Evolutionary conservation across 2,113 vertebrate species (phyloP), one percentile per base, ranked within the genome.

Genomic region (Zapus hudsonius): DNA sequence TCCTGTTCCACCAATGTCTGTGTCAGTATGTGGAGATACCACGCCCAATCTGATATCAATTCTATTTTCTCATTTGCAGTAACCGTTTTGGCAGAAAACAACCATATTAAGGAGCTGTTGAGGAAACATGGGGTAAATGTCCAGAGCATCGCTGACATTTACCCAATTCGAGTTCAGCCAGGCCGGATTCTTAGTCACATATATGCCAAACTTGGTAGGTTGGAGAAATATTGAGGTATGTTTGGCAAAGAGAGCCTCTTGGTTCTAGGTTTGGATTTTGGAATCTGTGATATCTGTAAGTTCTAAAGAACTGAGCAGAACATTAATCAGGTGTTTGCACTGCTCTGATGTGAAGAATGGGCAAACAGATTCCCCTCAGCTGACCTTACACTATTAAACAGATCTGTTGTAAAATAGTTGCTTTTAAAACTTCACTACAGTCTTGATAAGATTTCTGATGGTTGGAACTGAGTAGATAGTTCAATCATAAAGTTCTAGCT

Each of bases 111-210:
- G 98, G 97, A 97, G 73, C 94, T 99, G 86, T 95, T 99, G 92
- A 98, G 74, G 88, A 98, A 98, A 69, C 98, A 98, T 64, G 99
- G 98, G 61, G 95, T 99, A 36, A 87, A 69, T 5, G 98, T 99
- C 61, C 98, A 99, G 97, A 99, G 98, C 4, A 98, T 99, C 64
- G 97, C 98, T 27, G 99, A 99, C 11, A 98, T 99, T 88, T 92
- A 98, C 80, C 99, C 99, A 0, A 99, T 99, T 95, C 98, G 98
- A 87, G 98, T 99, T 87, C 98, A 99, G 95, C 99, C 99, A 31
- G 99, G 99, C 96, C 99, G 99, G 78, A 99, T 99, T 97, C 98
- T 99, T 78, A 99, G 99, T 97, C 99, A 99, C 59, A 97, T 99
- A 89, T 99, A 99, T 52, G 99, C 99, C 94, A 99, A 98, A 97